Evolutionary conservation across 2,888 invertebrate species (phyloP).

Genomic region (Nephrocerus scutellatus): DNA sequence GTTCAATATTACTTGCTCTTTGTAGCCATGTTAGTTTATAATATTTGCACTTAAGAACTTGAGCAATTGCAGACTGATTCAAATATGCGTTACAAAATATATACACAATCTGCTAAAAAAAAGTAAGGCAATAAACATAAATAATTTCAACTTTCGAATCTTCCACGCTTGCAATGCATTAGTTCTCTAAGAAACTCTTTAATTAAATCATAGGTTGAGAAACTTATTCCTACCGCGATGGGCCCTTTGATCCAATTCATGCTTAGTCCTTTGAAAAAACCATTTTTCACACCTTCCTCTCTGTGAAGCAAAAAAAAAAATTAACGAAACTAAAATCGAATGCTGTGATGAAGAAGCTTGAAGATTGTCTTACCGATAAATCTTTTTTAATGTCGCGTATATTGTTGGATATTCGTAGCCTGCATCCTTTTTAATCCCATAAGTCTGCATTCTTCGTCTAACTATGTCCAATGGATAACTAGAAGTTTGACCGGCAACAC

Average conservation of each 20-base stretch:
- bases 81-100: no score
- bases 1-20: no score
- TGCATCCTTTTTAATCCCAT: constrained; percentile 48
- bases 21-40: no score
- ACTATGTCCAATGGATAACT: constrained; percentile 97
- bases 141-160: constrained; percentile 24
- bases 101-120: no score
- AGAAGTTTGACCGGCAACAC: constrained; percentile 86
- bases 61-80: no score
- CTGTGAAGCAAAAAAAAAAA: constrained; percentile 50
- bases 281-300: constrained; percentile 78
- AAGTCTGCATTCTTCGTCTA: constrained; percentile 57
- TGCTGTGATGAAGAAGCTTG: no score
- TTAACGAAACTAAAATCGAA: neutral
- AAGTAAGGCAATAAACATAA: no score
- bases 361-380: constrained; percentile 65
- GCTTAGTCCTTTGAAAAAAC: constrained; percentile 96
- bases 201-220: constrained; percentile 85
- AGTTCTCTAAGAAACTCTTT: constrained; percentile 55
- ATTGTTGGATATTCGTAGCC: constrained; percentile 58
- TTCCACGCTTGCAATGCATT: constrained; percentile 40
- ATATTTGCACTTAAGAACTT: no score
- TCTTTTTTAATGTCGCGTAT: constrained; percentile 57
- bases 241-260: constrained; percentile 99
- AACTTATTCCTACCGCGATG: constrained; percentile 89